Evolutionary conservation across 2,888 invertebrate genomes (phyloP), one percentile per base, ranked within the genome.

Genomic region (Synanthedon tipuliformis): DNA sequence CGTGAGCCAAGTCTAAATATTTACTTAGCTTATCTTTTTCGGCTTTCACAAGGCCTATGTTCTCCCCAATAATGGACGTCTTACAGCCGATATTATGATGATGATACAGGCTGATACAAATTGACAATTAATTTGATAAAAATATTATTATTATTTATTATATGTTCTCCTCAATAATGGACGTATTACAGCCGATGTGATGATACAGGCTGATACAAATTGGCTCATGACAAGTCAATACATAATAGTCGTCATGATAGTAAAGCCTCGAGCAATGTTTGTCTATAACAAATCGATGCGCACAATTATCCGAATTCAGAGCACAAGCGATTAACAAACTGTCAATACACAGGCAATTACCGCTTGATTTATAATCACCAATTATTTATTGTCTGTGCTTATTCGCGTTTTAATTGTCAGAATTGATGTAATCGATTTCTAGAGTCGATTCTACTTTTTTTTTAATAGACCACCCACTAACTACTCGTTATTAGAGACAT

Each of bases 381-480:
- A 75, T 75, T 66, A 68, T 64, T 74, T 68, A 68, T 64, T 66
- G 71, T 71, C 69, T 63, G 61, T 61, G 60, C 61, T 63, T 66
- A 71, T 71, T 69, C 68, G 68, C 64, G 62, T 66, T 64, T 64
- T 69, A 69, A 73, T 73, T 71, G 65, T 68, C 66, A 62, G 62
- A 61, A 57, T 55, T 50, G 64, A 59, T 59, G 57, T 63, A 65
- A 68, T 66, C 65, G 65, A 68, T 71, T 69, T 68, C 66, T 59
- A 59, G 61, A 58, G 57, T 59, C 59, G 55, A 58, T 61, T 58
- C 57, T 57, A 10, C 23, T 58, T 50, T 50, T 50, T 50, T 51
- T 53, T 57, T 50, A 55, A 54, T 48, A 51, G 61, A 60, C 61
- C 61, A 62, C 61, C 61, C 58, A 58, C 16, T 16, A 55, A 5